Base-by-base conservation (phyloP, 2,888 invertebrate genomes). In the Sminthurinus aureus region DNA sequence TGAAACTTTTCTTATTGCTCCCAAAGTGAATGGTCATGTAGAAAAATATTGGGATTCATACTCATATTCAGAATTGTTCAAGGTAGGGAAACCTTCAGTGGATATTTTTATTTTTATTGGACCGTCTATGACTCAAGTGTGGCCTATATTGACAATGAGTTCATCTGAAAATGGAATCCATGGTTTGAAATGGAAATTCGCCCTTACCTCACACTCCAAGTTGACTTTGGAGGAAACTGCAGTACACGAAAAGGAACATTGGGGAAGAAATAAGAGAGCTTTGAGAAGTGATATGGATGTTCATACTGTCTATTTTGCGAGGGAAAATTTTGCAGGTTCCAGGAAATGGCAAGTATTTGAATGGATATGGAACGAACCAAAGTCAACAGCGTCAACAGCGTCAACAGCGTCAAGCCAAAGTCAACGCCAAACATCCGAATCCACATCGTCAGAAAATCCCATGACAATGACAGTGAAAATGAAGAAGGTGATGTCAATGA, bases 161-260 rank as follows among this genome's bases (percentile, higher is more conserved):
- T 58, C 58, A 58, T 11, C 58, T 58, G 58, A 9, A 2, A 13
- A 15, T 24, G n/a, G 13, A 13, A 4, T 71, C 11, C 71, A 20
- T 12, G 71, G 24, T 20, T 71, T 71, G 24, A 71, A 71, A 24
- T 71, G 71, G 71, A 71, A 71, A 71, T n/a, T 71, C 11, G 20
- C 12, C 71, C 12, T 24, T 13, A 71, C 20, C 1, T 20, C 24
- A n/a, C n/a, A n/a, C n/a, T n/a, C n/a, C n/a, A n/a, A n/a, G n/a
- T n/a, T n/a, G 8, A 24, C 13, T 38, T 38, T 6, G 2, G 71
- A 71, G 24, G 4, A 66, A n/a, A 6, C 20, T 24, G 71, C 6
- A 38, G n/a, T n/a, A n/a, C n/a, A n/a, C n/a, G 38, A 38, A 38
- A 38, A 1, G 3, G 38, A 4, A 38, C 3, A 38, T 4, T 38